These are phyloP conservation scores for Grammomys dolichurus DNA, from an alignment of 2,113 vertebrate species.

Conservation along the genomic window DNA sequence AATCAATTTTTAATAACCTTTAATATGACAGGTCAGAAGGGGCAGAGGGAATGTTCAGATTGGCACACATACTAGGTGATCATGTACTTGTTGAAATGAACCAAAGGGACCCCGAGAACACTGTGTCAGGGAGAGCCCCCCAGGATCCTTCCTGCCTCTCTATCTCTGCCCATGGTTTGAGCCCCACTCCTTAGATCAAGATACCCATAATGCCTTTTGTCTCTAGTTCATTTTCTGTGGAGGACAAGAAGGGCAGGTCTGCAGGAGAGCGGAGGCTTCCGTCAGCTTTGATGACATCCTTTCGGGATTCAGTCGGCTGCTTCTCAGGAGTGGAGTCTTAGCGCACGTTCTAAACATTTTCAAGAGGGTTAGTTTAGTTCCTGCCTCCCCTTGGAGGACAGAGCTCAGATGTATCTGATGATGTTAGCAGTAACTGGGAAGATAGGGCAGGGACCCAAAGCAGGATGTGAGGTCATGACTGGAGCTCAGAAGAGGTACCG, in stretches of 20 bases:
- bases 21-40: neutral
- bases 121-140: neutral
- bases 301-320: neutral
- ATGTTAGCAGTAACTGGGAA: neutral
- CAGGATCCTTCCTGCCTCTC: neutral
- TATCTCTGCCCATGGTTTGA: neutral
- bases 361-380: neutral
- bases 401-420: neutral
- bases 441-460: neutral
- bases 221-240: rapidly evolving
- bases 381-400: neutral
- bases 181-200: neutral
- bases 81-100: neutral
- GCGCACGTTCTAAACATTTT: rapidly evolving
- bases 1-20: slow-evolving; percentile 54
- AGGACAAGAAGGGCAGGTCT: neutral
- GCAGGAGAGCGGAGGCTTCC: neutral
- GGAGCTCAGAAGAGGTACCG: neutral
- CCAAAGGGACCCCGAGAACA: rapidly evolving
- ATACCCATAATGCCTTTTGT: rapidly evolving
- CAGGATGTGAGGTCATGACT: neutral
- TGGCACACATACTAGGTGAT: rapidly evolving
- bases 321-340: neutral
- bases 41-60: neutral
- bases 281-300: neutral